A percentile compares a stretch with the other conserved stretches of the same genome.
Conservation (phyloP, 1,140 invertebrate genomes). For the Trichoplusia ni region DNA sequence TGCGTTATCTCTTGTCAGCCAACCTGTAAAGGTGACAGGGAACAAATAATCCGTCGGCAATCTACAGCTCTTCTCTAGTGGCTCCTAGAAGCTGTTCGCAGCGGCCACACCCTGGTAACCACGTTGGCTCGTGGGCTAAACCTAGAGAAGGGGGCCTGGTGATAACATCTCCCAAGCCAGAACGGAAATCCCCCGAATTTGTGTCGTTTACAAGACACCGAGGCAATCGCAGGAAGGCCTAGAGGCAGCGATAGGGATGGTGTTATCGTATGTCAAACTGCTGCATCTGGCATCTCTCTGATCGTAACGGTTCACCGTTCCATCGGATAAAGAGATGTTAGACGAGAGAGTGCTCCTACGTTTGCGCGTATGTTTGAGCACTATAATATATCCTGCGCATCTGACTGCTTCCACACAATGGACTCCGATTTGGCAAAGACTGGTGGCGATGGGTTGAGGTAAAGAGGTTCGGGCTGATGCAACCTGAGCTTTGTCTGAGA, state of each 20-base stretch:
- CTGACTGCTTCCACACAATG: slow-evolving; percentile 32
- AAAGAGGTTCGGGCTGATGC: slow-evolving; percentile 44
- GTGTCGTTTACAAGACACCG: too few species aligned
- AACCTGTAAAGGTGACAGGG: not conserved
- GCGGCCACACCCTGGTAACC: slow-evolving; percentile 5
- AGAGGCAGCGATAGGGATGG: too few species aligned
- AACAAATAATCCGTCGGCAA: not conserved
- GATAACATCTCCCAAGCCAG: not conserved
- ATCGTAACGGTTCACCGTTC: too few species aligned
- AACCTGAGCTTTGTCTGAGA: slow-evolving; percentile 41
- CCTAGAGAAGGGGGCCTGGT: not conserved
- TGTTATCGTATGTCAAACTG: too few species aligned
- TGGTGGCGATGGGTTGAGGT: slow-evolving; percentile 39
- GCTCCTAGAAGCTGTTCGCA: slow-evolving; percentile 5
- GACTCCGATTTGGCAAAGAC: slow-evolving; percentile 36
- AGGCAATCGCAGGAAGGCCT: too few species aligned
- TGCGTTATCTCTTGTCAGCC: not conserved
- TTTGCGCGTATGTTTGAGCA: too few species aligned
- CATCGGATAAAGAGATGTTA: not conserved
- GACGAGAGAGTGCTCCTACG: not conserved
- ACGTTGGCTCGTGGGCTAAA: slow-evolving; percentile 7
- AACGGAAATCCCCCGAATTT: too few species aligned
- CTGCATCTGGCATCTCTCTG: too few species aligned
- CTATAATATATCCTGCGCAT: slow-evolving; percentile 36
- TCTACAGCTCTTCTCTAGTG: not conserved